These are phyloP conservation scores for Taxidea taxus DNA, from an alignment of 2,113 vertebrate species.

Conservation along the genomic window DNA sequence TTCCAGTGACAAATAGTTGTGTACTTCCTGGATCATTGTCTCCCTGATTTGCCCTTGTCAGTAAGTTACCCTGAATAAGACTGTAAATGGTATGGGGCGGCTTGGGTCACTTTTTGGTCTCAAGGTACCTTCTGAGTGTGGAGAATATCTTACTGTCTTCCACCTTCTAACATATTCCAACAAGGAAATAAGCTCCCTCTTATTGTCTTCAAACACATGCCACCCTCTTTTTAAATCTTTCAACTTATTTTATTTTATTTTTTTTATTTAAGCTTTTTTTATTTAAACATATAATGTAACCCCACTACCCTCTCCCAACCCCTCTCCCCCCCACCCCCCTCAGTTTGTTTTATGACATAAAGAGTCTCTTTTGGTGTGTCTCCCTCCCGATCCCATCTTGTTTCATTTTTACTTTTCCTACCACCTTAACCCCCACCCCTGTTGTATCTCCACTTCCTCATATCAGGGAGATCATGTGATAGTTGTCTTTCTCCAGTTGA, in stretches of 20 bases:
- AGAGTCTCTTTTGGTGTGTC: too few species aligned
- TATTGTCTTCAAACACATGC: not conserved
- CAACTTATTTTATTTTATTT: not conserved
- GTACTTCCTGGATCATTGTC: not conserved
- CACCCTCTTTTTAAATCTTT: not conserved
- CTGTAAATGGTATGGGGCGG: not conserved
- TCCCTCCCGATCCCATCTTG: too few species aligned
- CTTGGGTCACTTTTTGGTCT: not conserved
- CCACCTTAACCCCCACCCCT: too few species aligned
- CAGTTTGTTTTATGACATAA: too few species aligned
- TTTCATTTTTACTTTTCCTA: too few species aligned
- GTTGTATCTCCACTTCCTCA: too few species aligned
- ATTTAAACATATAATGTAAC: too few species aligned
- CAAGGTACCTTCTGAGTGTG: not conserved
- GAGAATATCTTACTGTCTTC: not conserved
- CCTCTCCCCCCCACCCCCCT: too few species aligned
- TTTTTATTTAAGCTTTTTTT: too few species aligned
- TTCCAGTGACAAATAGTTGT: not conserved
- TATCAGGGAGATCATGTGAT: too few species aligned
- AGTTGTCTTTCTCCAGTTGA: too few species aligned
- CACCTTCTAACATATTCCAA: not conserved
- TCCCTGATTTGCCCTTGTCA: not conserved
- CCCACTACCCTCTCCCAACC: too few species aligned
- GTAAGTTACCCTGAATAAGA: not conserved
- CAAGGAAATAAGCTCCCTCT: not conserved